phyloP scores from a whole-genome alignment of 2,797 vertebrate species.

The Acanthurus tractus region DNA sequence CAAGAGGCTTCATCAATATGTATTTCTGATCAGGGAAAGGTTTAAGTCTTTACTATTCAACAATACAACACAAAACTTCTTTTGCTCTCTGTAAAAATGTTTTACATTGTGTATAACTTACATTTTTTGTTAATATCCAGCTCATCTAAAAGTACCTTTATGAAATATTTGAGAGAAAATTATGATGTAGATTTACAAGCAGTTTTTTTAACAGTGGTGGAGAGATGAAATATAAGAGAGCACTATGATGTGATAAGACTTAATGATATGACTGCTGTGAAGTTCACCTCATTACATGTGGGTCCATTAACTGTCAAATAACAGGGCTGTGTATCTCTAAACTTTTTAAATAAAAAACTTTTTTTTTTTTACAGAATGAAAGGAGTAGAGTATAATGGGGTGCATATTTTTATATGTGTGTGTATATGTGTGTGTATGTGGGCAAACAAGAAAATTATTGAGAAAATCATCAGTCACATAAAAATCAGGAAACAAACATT shows the following conservation, averaged over 20 bases:
- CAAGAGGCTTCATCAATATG: not conserved
- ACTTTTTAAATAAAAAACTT: not conserved
- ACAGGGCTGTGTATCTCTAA: not conserved
- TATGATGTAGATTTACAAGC: not conserved
- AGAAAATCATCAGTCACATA: not conserved
- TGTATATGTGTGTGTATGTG: not conserved
- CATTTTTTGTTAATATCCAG: not conserved
- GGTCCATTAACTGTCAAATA: not conserved
- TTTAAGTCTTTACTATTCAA: not conserved
- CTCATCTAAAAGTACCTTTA: not conserved
- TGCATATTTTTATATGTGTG: not conserved
- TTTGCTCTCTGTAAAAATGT: not conserved
- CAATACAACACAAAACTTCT: not conserved
- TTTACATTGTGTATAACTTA: too few species aligned
- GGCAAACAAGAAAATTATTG: conserved; percentile 22
- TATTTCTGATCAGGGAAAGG: not conserved
- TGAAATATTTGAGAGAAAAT: not conserved
- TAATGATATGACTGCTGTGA: not conserved
- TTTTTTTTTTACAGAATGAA: not conserved
- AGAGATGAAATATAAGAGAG: not conserved
- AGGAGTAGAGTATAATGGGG: not conserved
- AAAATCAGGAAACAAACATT: conserved; percentile 2
- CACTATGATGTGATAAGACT: not conserved
- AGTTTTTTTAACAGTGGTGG: not conserved
- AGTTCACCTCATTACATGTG: not conserved